Evolutionary conservation across 2,113 vertebrate species (phyloP), one percentile per base, ranked within the genome.

Genomic region (Hyperopisus bebe): DNA sequence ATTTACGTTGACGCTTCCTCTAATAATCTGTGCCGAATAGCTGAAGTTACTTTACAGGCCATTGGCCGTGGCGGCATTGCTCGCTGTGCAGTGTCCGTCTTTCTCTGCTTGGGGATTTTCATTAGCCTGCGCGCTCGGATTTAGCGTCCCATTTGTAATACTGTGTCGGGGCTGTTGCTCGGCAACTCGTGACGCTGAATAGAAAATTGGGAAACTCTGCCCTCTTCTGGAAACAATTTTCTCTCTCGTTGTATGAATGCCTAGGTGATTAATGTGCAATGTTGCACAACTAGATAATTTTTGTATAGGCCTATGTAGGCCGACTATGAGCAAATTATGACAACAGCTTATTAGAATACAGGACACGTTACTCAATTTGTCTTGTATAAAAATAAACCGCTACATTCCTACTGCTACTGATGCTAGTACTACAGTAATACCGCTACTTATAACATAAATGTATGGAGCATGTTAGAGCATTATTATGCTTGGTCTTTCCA

Each of bases 101-200:
- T 92, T 90, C 91, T 93, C 92, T 91, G 93, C 91, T 92, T 92
- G 93, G 94, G 94, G 93, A 89, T 91, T 92, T 91, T 93, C 84
- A 91, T 87, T 91, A 46, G 74, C 91, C 51, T 47, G 89, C 85
- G 86, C 90, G 42, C 86, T 88, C 77, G 46, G 88, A 50, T 87
- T 89, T 50, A 55, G 35, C 90, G 92, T 93, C 74, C 31, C 42
- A 66, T 90, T 86, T 90, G 88, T 87, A 55, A 91, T 82, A 58
- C 86, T 86, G 92, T 92, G 92, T 94, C 91, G 92, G 90, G 89
- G 74, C 89, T 94, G 95, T 96, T 96, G 95, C 95, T 93, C 86
- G 92, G 95, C 94, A 92, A 96, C 95, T 92, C 90, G 53, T 94
- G 95, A 96, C 95, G 95, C 95, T 94, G 93, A 47, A 89, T 80